phyloP scores from a whole-genome alignment of 2,113 vertebrate species.

The Eonycteris spelaea region DNA sequence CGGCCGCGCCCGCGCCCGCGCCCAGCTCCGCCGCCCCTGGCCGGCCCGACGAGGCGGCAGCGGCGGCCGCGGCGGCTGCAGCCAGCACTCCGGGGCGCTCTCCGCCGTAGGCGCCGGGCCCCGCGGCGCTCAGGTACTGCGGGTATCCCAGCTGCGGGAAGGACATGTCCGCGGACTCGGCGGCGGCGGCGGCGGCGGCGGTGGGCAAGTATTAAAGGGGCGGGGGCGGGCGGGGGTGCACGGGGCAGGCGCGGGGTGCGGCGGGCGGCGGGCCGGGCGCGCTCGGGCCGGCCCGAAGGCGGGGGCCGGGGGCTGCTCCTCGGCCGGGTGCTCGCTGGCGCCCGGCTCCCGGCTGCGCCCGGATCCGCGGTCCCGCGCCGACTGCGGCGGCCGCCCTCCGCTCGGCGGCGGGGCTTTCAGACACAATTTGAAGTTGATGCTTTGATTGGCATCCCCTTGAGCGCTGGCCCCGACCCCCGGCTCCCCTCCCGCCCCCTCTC shows the following conservation, averaged over 20 bases:
- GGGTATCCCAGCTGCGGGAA: constrained; percentile 97
- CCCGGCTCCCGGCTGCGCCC: constrained; percentile 96
- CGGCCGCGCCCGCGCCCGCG: constrained; percentile 89
- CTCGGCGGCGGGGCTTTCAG: constrained; percentile 97
- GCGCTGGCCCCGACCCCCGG: constrained; percentile 92
- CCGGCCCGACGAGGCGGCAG: constrained; percentile 88
- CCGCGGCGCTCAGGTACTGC: constrained; percentile 92
- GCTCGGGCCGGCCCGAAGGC: constrained; percentile 7
- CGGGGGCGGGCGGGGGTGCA: neutral
- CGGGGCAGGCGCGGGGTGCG: neutral
- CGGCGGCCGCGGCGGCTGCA: constrained; percentile 90
- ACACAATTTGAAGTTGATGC: constrained; percentile 99
- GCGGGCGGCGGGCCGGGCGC: neutral
- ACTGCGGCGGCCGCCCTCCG: constrained; percentile 97
- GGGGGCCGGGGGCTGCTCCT: constrained; percentile 25
- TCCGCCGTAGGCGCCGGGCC: constrained; percentile 92
- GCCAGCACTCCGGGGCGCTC: constrained; percentile 92
- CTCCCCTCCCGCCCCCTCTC: neutral
- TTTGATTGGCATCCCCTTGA: constrained; percentile 97
- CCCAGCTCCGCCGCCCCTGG: constrained; percentile 78
- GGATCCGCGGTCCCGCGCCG: constrained; percentile 97
- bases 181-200: constrained; percentile 11
- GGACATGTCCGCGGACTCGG: constrained; percentile 88
- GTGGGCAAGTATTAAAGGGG: neutral
- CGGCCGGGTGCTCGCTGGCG: constrained; percentile 84